Conservation (phyloP, 1,140 invertebrate genomes). For the Agraylea sexmaculata region DNA sequence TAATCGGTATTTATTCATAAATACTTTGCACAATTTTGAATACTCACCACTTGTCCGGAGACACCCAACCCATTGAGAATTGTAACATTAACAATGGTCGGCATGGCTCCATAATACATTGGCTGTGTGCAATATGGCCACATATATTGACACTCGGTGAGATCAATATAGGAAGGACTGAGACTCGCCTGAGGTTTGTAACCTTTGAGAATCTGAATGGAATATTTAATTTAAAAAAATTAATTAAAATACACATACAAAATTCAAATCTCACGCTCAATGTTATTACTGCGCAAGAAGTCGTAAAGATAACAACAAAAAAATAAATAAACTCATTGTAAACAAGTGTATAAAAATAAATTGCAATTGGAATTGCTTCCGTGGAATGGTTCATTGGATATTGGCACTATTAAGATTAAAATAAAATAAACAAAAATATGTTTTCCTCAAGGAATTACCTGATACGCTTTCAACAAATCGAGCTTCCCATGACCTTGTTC, state of each 20-base stretch:
- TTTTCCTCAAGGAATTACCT: conserved; percentile 24
- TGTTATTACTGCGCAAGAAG: too few relatives aligned
- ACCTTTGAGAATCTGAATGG: conserved; percentile 57
- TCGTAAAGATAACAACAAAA: too few relatives aligned
- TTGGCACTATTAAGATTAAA: conserved; percentile 2
- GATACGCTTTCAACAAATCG: conserved; percentile 76
- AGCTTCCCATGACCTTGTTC: conserved; percentile 94
- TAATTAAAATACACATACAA: too few relatives aligned
- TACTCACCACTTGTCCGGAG: conserved; percentile 56
- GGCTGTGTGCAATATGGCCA: conserved; percentile 97
- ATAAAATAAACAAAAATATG: conserved; percentile 3
- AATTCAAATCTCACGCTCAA: too few relatives aligned
- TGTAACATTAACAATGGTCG: conserved; percentile 85
- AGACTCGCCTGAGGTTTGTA: conserved; percentile 73
- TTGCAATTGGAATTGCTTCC: conserved; percentile 7
- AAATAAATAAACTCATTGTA: too few relatives aligned
- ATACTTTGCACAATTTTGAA: background rate
- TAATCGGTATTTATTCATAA: background rate
- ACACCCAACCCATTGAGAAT: conserved; percentile 83
- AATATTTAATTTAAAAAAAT: too few relatives aligned
- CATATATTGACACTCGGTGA: conserved; percentile 92
- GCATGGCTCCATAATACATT: conserved; percentile 75
- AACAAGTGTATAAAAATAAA: conserved; percentile 2
- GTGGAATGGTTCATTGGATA: too few relatives aligned
- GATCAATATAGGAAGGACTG: conserved; percentile 72